phyloP scores from a whole-genome alignment of 2,797 vertebrate genomes.

The Bradypodion ventrale region DNA sequence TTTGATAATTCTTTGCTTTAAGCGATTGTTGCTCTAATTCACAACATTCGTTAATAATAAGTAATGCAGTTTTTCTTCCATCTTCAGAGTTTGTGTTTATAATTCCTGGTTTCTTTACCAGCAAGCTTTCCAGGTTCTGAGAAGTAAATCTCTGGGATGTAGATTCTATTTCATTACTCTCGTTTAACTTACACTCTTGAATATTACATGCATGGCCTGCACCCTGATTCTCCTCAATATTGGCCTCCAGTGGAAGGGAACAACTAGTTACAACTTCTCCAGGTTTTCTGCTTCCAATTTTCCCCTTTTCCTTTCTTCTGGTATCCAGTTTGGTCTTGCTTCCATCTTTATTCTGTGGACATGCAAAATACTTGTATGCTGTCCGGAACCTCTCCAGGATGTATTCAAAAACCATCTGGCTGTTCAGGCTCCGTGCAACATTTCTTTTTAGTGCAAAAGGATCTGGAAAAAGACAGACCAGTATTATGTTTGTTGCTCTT shows the following conservation, averaged over 20 bases:
- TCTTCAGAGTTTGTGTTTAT: constrained; percentile 64
- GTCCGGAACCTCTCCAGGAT: constrained; percentile 94
- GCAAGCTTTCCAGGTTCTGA: constrained; percentile 53
- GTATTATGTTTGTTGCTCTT: constrained; percentile 21
- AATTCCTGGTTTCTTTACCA: constrained; percentile 56
- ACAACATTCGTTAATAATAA: constrained; percentile 65
- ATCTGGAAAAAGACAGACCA: constrained; percentile 77
- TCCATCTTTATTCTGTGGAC: constrained; percentile 85
- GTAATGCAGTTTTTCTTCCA: constrained; percentile 61
- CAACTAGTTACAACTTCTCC: constrained; percentile 69
- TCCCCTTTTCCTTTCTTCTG: constrained; percentile 78
- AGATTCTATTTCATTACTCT: constrained; percentile 66
- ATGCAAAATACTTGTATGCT: constrained; percentile 96
- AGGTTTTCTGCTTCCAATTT: constrained; percentile 73
- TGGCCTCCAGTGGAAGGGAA: constrained; percentile 64
- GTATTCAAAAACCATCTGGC: constrained; percentile 99
- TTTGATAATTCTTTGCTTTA: constrained; percentile 63
- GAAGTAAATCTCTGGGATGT: constrained; percentile 66
- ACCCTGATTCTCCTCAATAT: constrained; percentile 64
- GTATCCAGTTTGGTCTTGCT: constrained; percentile 73
- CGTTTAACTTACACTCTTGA: constrained; percentile 63
- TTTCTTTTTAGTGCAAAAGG: constrained; percentile 97
- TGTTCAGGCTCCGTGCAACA: constrained; percentile 95
- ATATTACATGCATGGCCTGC: constrained; percentile 38
- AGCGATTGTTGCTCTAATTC: constrained; percentile 70